phyloP scores from a whole-genome alignment of 2,113 vertebrate genomes.

The Tricholaema leucomelas region DNA sequence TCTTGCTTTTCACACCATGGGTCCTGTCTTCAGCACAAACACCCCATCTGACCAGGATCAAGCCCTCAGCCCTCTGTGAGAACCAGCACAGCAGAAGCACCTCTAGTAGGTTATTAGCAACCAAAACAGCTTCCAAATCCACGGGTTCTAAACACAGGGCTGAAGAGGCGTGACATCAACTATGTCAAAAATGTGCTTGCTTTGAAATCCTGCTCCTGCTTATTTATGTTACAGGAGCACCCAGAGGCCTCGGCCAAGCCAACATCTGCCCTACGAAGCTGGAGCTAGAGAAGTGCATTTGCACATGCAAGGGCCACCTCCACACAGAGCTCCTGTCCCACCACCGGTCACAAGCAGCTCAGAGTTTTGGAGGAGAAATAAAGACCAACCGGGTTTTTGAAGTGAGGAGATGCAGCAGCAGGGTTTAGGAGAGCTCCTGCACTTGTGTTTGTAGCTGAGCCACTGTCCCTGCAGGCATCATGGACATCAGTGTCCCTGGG shows the following conservation, averaged over 20 bases:
- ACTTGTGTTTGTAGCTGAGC: background rate
- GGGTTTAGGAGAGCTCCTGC: background rate
- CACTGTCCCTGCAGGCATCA: background rate
- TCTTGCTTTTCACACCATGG: rapidly evolving
- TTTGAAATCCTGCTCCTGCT: slow-evolving; percentile 43
- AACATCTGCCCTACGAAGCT: background rate
- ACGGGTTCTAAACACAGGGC: background rate
- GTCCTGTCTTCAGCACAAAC: background rate
- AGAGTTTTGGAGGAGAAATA: background rate
- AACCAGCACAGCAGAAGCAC: background rate
- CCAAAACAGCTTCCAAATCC: slow-evolving; percentile 5
- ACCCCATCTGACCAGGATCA: rapidly evolving
- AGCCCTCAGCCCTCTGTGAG: background rate
- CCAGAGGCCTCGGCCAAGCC: slow-evolving; percentile 14
- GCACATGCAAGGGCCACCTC: background rate
- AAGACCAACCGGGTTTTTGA: background rate
- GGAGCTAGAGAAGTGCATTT: background rate
- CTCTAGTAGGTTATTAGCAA: background rate
- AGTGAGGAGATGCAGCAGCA: background rate
- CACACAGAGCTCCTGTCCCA: rapidly evolving
- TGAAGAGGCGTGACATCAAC: background rate
- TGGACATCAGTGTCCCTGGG: background rate
- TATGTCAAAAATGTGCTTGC: slow-evolving; percentile 21
- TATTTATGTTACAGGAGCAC: slow-evolving; percentile 5
- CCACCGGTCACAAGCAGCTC: background rate